Base-by-base conservation (phyloP, 2,888 invertebrate genomes). In the Dryomyza anilis region DNA sequence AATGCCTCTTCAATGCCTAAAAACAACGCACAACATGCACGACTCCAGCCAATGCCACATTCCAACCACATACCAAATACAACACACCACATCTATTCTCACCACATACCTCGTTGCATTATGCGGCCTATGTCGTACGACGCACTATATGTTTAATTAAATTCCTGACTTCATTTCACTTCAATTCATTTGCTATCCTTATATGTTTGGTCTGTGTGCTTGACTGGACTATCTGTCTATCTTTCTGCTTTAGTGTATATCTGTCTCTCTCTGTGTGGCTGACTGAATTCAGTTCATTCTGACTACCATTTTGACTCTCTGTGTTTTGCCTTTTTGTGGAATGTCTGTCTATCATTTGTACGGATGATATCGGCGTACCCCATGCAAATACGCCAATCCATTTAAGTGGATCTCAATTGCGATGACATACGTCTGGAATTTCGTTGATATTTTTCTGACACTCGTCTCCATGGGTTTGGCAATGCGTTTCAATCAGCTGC, bases 391-490 rank as follows among this genome's bases (percentile, higher is more conserved):
- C 21, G 48, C 23, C 39, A 33, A 21, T 33, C 4, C 23, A 14
- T 53, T 53, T 30, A 39, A 79, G 72, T 82, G 81, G 79, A 72
- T 78, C 14, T 80, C 77, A n/a, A 65, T 81, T 29, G 70, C 78
- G 6, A 87, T 88, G 53, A 91, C 91, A 0, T 87, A 89, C 62
- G 84, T 88, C 1, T 91, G 91, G 91, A 91, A 89, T 76, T 91
- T 89, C 67, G 88, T 89, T 72, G 91, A 91, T 72, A 81, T 91
- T 58, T 87, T 91, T 61, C 86, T 91, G 16, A 89, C 89, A 64
- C 76, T 91, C 6, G 84, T 90, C 43, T 89, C 89, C 74, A 85
- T 88, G 72, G 87, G 89, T 0, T 77, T 91, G 30, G 84, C 89
- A 1, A 85, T 88, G 21, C 85, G 90, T 45, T 91, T 91, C 72